A percentile compares a stretch with the other conserved stretches of the same genome.
Evolutionary conservation across 2,888 invertebrate species (phyloP).

Genomic region (Philhelius pedissequus): DNA sequence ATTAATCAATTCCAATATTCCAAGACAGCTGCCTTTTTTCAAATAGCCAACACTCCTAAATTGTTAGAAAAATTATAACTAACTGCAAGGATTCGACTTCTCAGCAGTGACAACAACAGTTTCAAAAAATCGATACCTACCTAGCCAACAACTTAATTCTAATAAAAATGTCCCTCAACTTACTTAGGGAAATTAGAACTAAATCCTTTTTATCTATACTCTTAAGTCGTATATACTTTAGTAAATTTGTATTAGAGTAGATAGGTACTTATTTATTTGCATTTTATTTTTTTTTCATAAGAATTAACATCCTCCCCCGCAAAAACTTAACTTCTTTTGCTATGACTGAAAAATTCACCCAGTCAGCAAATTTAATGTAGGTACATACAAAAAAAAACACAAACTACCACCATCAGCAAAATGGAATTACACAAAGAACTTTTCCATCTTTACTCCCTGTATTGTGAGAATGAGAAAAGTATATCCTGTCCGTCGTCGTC

Average conservation of each 20-base stretch:
- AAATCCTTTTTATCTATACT: not conserved
- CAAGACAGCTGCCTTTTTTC: no score
- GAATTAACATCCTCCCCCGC: not conserved
- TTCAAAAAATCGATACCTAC: not conserved
- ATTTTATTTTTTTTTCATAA: not conserved
- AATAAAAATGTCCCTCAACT: not conserved
- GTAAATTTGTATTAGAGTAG: not conserved
- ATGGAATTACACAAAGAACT: not conserved
- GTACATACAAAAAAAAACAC: not conserved
- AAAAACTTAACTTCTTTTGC: slow-evolving; percentile 17
- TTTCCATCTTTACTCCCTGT: not conserved
- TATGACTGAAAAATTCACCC: slow-evolving; percentile 5
- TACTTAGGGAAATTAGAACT: not conserved
- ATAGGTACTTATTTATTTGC: slow-evolving; percentile 2
- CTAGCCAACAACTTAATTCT: not conserved
- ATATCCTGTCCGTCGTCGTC: slow-evolving; percentile 17
- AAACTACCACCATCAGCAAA: not conserved
- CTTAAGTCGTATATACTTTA: not conserved
- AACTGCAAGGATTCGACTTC: no score
- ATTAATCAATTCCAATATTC: no score
- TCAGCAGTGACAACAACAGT: not conserved
- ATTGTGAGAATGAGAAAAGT: not conserved
- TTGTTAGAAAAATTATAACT: no score
- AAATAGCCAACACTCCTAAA: no score
- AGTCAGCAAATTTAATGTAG: slow-evolving; percentile 13